Percentiles rank a stretch among this genome's conserved stretches.
phyloP scores from a whole-genome alignment of 2,888 invertebrate species.

The Polymixis lichenea region DNA sequence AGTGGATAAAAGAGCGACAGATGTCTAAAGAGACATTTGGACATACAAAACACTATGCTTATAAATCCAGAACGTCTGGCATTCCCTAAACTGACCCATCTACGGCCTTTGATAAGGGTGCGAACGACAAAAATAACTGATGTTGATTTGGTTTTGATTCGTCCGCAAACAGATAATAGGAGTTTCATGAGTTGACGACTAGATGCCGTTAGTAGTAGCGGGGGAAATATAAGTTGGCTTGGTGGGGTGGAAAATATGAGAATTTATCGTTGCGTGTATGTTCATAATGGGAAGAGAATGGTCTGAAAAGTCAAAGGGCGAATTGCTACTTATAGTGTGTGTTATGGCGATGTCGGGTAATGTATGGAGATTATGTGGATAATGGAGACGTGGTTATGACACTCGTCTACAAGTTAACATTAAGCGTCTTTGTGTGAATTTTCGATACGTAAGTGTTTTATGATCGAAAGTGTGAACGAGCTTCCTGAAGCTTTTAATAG shows the following conservation, averaged over 20 bases:
- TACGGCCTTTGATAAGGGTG: slow-evolving; percentile 84
- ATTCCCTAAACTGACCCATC: slow-evolving; percentile 76
- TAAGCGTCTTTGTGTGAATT: slow-evolving; percentile 6
- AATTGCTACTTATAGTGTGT: slow-evolving; percentile 49
- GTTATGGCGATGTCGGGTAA: slow-evolving; percentile 32
- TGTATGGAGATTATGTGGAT: slow-evolving; percentile 36
- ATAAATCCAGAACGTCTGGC: slow-evolving; percentile 44
- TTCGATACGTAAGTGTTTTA: slow-evolving; percentile 11
- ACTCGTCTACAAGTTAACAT: slow-evolving; percentile 5
- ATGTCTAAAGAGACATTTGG: slow-evolving; percentile 19
- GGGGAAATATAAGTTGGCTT: slow-evolving; percentile 62
- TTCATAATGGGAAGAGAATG: slow-evolving; percentile 77
- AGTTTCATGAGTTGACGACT: slow-evolving; percentile 84
- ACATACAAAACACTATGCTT: slow-evolving; percentile 34
- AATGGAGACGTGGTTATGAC: slow-evolving; percentile 16
- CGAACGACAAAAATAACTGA: slow-evolving; percentile 85
- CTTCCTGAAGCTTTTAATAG: background rate
- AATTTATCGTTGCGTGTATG: slow-evolving; percentile 75
- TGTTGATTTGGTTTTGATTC: slow-evolving; percentile 89
- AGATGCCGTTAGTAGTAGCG: slow-evolving; percentile 71
- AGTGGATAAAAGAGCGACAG: slow-evolving; percentile 14
- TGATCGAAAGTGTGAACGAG: slow-evolving; percentile 3
- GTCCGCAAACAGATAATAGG: slow-evolving; percentile 84
- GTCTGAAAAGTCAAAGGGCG: slow-evolving; percentile 72
- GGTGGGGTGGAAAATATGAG: slow-evolving; percentile 75